Evolutionary conservation across 2,797 vertebrate species (phyloP).

Genomic region (Melanotaenia maccullochi): DNA sequence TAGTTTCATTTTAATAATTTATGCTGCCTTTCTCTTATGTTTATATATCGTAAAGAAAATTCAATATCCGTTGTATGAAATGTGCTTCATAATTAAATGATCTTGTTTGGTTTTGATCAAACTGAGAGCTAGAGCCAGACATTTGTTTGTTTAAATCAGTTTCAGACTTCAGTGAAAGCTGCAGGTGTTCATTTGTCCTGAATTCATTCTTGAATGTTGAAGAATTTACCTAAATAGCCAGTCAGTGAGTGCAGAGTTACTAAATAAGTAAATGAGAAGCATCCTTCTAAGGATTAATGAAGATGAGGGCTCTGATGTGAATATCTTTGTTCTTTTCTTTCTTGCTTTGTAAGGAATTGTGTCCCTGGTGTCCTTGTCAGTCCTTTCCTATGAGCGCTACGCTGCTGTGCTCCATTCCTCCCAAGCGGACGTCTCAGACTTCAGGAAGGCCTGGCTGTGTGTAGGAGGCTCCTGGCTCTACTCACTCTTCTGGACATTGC

Average conservation of each 20-base stretch:
- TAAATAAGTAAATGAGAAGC: not conserved
- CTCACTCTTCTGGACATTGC: constrained; percentile 82
- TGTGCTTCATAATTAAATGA: not conserved
- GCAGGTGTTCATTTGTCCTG: not conserved
- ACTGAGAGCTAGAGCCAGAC: not conserved
- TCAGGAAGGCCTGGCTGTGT: constrained; percentile 82
- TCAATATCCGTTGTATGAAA: not conserved
- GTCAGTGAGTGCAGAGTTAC: not conserved
- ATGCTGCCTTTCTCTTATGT: too few species aligned
- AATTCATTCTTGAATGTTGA: not conserved
- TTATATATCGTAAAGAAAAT: too few species aligned
- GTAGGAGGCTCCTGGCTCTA: constrained; percentile 83
- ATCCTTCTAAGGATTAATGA: not conserved
- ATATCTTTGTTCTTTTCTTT: not conserved
- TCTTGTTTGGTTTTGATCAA: not conserved
- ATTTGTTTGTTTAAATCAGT: not conserved
- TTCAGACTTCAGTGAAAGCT: not conserved
- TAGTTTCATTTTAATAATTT: too few species aligned
- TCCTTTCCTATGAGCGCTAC: constrained; percentile 84
- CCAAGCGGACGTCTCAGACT: constrained; percentile 81
- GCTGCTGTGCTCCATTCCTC: constrained; percentile 71
- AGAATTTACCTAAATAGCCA: not conserved
- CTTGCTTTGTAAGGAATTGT: constrained; percentile 75
- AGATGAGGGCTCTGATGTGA: not conserved
- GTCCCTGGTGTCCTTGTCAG: constrained; percentile 83